Evolutionary conservation across 2,888 invertebrate genomes (phyloP).

Genomic region (Sinodicranocentrus sp.): DNA sequence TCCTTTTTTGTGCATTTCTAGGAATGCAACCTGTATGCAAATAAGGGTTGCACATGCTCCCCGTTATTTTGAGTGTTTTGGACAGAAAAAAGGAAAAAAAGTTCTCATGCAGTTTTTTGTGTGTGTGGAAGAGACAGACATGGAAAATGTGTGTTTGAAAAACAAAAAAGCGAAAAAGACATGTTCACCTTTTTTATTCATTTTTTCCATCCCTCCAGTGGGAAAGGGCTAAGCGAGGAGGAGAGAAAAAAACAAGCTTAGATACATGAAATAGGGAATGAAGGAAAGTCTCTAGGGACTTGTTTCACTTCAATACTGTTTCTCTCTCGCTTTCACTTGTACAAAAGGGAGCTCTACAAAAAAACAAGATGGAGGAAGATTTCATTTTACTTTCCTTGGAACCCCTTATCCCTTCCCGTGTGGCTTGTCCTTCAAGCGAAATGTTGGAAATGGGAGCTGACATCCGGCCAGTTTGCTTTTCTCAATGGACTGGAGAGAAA

Average conservation of each 20-base stretch:
- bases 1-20: too few relatives aligned
- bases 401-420: too few relatives aligned
- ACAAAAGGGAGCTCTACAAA: slow-evolving; percentile 4
- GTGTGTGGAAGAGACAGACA: too few relatives aligned
- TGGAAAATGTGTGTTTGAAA: too few relatives aligned
- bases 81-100: too few relatives aligned
- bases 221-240: neutral
- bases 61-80: too few relatives aligned
- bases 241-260: neutral
- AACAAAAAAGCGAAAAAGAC: too few relatives aligned
- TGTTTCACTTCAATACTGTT: slow-evolving; percentile 50
- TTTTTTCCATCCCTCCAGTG: neutral
- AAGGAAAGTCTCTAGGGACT: slow-evolving; percentile 45
- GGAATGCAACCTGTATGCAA: too few relatives aligned
- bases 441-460: neutral
- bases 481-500: neutral
- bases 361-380: neutral
- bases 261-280: neutral
- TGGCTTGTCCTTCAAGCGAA: neutral
- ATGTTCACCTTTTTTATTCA: neutral
- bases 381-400: neutral
- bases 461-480: neutral
- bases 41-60: too few relatives aligned
- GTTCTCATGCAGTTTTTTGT: too few relatives aligned
- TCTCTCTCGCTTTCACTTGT: slow-evolving; percentile 22